phyloP scores from a whole-genome alignment of 2,888 invertebrate species.

The Macrophya annulata region DNA sequence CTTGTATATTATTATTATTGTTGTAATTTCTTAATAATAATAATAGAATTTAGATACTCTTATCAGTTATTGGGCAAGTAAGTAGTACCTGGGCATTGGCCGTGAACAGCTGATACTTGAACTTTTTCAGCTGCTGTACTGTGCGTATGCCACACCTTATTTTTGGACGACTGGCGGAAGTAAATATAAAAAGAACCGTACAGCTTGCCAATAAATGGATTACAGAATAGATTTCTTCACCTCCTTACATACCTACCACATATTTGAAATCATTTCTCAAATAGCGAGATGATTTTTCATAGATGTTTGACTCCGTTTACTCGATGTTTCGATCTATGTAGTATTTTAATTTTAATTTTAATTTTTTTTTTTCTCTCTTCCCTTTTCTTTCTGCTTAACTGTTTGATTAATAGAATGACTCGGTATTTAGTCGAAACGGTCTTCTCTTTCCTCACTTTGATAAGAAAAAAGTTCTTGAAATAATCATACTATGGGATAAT shows the following conservation, averaged over 20 bases:
- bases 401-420: neutral
- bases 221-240: neutral
- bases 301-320: neutral
- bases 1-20: neutral
- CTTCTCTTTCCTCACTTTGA: neutral
- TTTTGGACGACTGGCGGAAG: conserved; percentile 42
- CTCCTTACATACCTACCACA: neutral
- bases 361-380: neutral
- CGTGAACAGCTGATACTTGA: conserved; percentile 20
- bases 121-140: conserved; percentile 18
- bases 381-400: neutral
- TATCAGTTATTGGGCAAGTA: conserved; percentile 8
- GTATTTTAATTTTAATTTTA: neutral
- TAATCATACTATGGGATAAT: neutral
- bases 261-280: neutral
- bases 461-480: neutral
- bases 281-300: neutral
- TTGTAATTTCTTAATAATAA: neutral
- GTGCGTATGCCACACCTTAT: conserved; percentile 33
- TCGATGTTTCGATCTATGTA: neutral
- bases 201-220: conserved; percentile 37
- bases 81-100: neutral
- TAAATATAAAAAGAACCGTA: conserved; percentile 27
- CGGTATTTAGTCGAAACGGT: neutral
- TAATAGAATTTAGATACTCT: neutral